phyloP scores from a whole-genome alignment of 2,113 vertebrate genomes.

The Periophthalmus modestus region DNA sequence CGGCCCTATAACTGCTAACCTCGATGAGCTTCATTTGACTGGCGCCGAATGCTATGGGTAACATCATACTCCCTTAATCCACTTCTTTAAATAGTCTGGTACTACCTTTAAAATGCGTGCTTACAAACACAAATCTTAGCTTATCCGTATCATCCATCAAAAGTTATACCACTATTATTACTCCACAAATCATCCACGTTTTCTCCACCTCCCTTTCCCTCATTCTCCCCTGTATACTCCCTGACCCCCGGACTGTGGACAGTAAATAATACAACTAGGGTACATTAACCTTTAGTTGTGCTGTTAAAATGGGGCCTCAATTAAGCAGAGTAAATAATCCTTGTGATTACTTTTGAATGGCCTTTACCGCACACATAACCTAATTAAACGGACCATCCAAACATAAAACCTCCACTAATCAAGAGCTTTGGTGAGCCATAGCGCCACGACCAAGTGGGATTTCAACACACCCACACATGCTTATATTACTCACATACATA shows the following conservation, averaged over 20 bases:
- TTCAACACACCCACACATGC: slow-evolving; percentile 46
- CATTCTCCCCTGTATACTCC: slow-evolving; percentile 12
- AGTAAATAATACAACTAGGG: slow-evolving; percentile 71
- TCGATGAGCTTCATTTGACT: too few relatives aligned
- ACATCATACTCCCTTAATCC: too few relatives aligned
- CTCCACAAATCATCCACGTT: not conserved
- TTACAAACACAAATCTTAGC: not conserved
- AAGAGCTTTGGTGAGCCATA: slow-evolving; percentile 64
- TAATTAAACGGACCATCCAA: slow-evolving; percentile 78
- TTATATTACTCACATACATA: slow-evolving; percentile 10
- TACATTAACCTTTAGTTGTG: slow-evolving; percentile 80
- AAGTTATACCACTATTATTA: not conserved
- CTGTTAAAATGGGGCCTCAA: slow-evolving; percentile 76
- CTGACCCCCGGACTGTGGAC: slow-evolving; percentile 50
- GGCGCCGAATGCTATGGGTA: too few relatives aligned
- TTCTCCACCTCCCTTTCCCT: not conserved
- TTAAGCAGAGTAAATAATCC: slow-evolving; percentile 83
- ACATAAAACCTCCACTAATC: slow-evolving; percentile 78
- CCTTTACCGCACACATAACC: slow-evolving; percentile 75
- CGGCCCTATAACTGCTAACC: too few relatives aligned
- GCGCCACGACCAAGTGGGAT: slow-evolving; percentile 40
- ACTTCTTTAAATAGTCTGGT: too few relatives aligned
- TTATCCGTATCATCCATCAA: not conserved
- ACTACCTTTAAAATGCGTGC: not conserved
- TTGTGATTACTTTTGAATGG: slow-evolving; percentile 79